Percentiles rank a stretch among this genome's conserved stretches.
Conservation (phyloP, 2,888 invertebrate genomes). For the Reticulitermes lucifugus region DNA sequence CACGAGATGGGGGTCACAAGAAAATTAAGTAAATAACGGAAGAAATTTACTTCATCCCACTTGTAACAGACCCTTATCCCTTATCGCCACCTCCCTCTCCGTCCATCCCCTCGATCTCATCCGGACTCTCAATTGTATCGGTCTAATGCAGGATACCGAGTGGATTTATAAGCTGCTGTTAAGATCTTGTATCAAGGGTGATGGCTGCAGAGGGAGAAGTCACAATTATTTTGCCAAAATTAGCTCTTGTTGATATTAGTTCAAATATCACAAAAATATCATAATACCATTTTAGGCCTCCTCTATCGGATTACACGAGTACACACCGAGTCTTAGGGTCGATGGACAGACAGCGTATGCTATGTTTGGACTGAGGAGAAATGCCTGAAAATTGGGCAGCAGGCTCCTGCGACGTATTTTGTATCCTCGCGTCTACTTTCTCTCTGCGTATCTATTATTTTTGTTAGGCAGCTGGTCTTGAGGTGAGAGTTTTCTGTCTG, state of each 20-base stretch:
- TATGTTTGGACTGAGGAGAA: too few species aligned
- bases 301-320: too few species aligned
- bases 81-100: background rate
- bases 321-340: too few species aligned
- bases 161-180: background rate
- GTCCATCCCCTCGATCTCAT: background rate
- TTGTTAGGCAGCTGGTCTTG: too few species aligned
- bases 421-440: too few species aligned
- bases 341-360: too few species aligned
- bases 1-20: constrained; percentile 17
- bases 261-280: background rate
- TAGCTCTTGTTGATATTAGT: background rate
- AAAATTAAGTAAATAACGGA: constrained; percentile 25
- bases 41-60: background rate
- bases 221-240: background rate
- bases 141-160: background rate
- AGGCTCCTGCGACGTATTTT: too few species aligned
- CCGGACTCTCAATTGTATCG: background rate
- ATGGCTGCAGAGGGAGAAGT: background rate
- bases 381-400: too few species aligned
- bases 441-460: too few species aligned
- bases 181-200: background rate
- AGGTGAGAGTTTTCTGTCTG: too few species aligned
- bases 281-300: too few species aligned
- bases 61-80: constrained; percentile 13